A percentile compares a stretch with the other conserved stretches of the same genome.
phyloP scores from a whole-genome alignment of 2,113 vertebrate species.

The Stegastes partitus region DNA sequence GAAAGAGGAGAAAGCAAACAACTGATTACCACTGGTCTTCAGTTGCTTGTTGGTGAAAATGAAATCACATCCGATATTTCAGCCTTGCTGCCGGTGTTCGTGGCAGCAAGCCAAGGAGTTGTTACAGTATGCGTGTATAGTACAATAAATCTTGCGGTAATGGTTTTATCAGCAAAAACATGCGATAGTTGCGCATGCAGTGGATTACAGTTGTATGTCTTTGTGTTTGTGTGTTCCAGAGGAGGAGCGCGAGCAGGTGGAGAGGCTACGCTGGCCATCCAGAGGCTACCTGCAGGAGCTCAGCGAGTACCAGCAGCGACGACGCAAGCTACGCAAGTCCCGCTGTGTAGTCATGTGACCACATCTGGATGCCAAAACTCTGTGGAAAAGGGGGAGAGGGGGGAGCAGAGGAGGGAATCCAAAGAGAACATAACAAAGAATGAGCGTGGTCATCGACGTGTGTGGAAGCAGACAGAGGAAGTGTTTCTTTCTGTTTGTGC shows the following conservation, averaged over 20 bases:
- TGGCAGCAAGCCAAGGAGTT: slow-evolving; percentile 9
- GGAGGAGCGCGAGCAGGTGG: slow-evolving; percentile 94
- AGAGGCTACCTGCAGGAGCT: slow-evolving; percentile 95
- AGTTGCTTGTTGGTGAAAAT: slow-evolving; percentile 24
- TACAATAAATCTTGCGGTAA: background rate
- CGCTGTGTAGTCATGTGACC: slow-evolving; percentile 93
- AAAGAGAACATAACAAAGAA: background rate
- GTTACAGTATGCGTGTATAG: background rate
- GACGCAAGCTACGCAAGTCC: slow-evolving; percentile 92
- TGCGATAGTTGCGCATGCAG: background rate
- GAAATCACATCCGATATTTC: slow-evolving; percentile 10
- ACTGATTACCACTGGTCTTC: background rate
- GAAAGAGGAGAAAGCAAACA: slow-evolving; percentile 1
- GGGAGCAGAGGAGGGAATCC: background rate
- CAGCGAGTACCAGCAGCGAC: slow-evolving; percentile 93
- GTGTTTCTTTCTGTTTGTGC: slow-evolving; percentile 7
- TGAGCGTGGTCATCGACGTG: slow-evolving; percentile 24
- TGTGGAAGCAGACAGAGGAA: background rate
- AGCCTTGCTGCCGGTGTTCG: background rate
- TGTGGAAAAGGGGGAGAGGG: slow-evolving; percentile 25
- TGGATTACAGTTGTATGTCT: background rate
- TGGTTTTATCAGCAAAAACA: slow-evolving; percentile 11
- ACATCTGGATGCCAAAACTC: slow-evolving; percentile 25
- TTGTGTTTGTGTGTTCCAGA: slow-evolving; percentile 80
- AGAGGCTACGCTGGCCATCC: slow-evolving; percentile 95